Base-by-base conservation (phyloP, 2,888 invertebrate species). In the Pseudococcus longispinus region DNA sequence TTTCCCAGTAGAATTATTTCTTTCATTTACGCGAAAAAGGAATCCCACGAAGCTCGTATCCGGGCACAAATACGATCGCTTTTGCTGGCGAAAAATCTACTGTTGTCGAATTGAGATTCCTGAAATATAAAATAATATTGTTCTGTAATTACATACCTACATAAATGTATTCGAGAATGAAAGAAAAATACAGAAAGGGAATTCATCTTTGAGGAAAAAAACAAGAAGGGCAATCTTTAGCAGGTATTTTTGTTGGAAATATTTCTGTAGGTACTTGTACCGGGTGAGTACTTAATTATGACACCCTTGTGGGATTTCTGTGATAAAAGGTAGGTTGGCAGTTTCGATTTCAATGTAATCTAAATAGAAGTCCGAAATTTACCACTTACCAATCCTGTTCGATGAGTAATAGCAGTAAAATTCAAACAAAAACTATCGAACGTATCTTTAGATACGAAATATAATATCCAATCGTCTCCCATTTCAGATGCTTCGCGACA, bases 381-480 rank as follows among this genome's bases (percentile, higher is more conserved):
- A n/a, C 26, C 0, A 70, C 74, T 70, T 42, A 85, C 85, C 70
- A 37, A 44, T 23, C 42, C 37, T 11, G 85, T 65, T 0, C 65
- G 42, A 37, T 85, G 20, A 23, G 65, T 82, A 60, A 87, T 20
- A 11, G 80, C 60, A 15, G 51, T 60, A 13, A 87, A 87, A 82
- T 82, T 51, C 23, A 60, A 60, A 37, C 87, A 87, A 83, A 87
- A 87, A 26, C n/a, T 60, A 37, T 87, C 77, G 46, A 87, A 85
- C 13, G 87, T 83, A 18, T 87, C 83, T 37, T 88, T 87, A 1
- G 88, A 88, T 15, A 88, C 87, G 51, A 88, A 88, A 87, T 88
- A 88, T 3, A 88, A 70, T 74, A 88, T 88, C 88, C 88, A 88
- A 80, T 88, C 88, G 18, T 88, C 88, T 18, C 88, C 88, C 42